These are phyloP conservation scores for Brachymystax lenok DNA, from an alignment of 2,797 vertebrate genomes.

Conservation along the genomic window DNA sequence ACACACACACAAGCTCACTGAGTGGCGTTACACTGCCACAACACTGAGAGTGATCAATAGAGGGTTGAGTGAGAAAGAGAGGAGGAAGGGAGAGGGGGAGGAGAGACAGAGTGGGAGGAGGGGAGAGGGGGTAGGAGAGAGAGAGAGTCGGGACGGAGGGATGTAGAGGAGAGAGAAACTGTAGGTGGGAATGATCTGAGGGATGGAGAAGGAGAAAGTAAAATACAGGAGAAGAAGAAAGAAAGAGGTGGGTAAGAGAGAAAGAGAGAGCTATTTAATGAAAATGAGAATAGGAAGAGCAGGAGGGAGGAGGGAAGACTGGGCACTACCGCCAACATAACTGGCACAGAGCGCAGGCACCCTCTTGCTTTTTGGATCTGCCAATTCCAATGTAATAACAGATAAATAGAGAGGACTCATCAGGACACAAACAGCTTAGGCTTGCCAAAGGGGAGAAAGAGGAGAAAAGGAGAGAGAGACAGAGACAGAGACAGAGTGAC, in stretches of 20 bases:
- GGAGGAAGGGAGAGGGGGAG: no score
- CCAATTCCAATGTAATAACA: slow-evolving; percentile 78
- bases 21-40: slow-evolving; percentile 24
- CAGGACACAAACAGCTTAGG: slow-evolving; percentile 75
- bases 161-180: not conserved
- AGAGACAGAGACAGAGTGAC: not conserved
- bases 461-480: not conserved
- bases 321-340: slow-evolving; percentile 57
- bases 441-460: slow-evolving; percentile 71
- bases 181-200: not conserved
- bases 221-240: slow-evolving; percentile 3
- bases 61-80: slow-evolving; percentile 19
- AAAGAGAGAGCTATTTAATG: slow-evolving; percentile 11
- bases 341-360: slow-evolving; percentile 61
- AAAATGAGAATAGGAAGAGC: slow-evolving; percentile 6
- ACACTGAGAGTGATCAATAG: slow-evolving; percentile 52
- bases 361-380: slow-evolving; percentile 74
- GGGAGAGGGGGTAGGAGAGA: not conserved
- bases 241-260: slow-evolving; percentile 24
- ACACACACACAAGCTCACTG: slow-evolving; percentile 15
- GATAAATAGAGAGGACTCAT: slow-evolving; percentile 77
- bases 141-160: slow-evolving; percentile 2
- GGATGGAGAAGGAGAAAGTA: slow-evolving; percentile 18
- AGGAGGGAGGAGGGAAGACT: slow-evolving; percentile 31
- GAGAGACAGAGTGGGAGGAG: slow-evolving; percentile 17